These are phyloP conservation scores for Pelecanus crispus DNA, from an alignment of 2,113 vertebrate species.

Conservation along the genomic window DNA sequence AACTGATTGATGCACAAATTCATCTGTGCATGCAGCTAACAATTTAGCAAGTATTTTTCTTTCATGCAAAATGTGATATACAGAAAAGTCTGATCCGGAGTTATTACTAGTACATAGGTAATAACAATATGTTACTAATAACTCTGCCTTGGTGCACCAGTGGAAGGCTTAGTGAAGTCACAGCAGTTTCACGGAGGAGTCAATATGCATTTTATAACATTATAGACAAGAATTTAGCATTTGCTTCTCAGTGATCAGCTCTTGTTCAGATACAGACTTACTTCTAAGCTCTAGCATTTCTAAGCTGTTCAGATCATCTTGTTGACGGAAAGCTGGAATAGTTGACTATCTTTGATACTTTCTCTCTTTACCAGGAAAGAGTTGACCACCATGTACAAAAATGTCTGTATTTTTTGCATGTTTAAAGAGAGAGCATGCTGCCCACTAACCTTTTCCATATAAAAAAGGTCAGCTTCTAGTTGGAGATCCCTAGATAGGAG, in stretches of 20 bases:
- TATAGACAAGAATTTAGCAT: neutral
- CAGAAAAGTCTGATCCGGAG: neutral
- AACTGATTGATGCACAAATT: neutral
- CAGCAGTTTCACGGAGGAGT: neutral
- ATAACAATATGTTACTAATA: neutral
- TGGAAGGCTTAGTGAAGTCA: neutral
- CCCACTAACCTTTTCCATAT: neutral
- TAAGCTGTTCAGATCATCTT: neutral
- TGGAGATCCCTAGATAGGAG: neutral
- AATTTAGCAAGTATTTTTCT: neutral
- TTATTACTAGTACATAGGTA: neutral
- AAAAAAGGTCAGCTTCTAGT: neutral
- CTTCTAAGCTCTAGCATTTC: neutral
- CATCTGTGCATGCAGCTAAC: neutral
- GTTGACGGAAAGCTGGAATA: neutral
- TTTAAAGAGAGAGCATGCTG: neutral
- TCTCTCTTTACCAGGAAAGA: neutral
- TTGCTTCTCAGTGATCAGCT: neutral
- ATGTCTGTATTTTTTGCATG: neutral
- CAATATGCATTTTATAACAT: neutral
- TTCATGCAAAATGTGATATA: neutral
- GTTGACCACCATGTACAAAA: neutral
- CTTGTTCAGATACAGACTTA: neutral
- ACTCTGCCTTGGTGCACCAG: neutral
- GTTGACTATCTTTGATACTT: neutral